Base-by-base conservation (phyloP, 2,113 vertebrate genomes). In the Mirounga angustirostris region DNA sequence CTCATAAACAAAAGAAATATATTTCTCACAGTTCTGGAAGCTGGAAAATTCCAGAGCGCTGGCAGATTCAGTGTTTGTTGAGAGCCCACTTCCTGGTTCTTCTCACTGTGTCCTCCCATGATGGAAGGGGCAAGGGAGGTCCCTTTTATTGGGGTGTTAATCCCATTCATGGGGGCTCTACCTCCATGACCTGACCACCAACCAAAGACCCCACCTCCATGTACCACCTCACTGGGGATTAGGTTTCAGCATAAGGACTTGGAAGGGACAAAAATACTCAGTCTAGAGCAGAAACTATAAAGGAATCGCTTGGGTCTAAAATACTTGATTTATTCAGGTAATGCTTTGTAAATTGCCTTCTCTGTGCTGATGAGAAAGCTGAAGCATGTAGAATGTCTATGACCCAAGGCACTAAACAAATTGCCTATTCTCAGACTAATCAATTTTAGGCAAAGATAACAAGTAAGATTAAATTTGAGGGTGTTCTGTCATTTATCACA, bases 371-470 rank as follows among this genome's bases (percentile, higher is more conserved):
- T 76, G 69, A 96, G 87, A 92, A 94, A 71, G n/a, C 30, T 76
- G 63, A 89, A 91, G 85, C 59, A 56, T 40, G 46, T 4, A 15
- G 91, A 92, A 63, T 92, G 69, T 83, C 78, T 94, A 92, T 92
- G 65, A 82, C 36, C 18, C 50, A 91, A 54, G 46, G 52, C 67
- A n/a, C 56, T 81, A 94, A 96, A 84, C 87, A 97, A 80, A 96
- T 83, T 90, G 63, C 40, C 93, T 43, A 46, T 63, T 61, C 58
- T 69, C 91, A 71, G 65, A 83, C 50, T 96, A 94, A 85, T 83
- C 89, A 89, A 58, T 91, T 21, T 74, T 54, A 91, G n/a, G 67
- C 46, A 89, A 94, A n/a, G 63, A 91, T 82, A 96, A 82, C 61
- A 97, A 84, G 54, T 52, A 65, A 67, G 40, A 96, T 91, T 89